phyloP scores from a whole-genome alignment of 2,797 vertebrate species.

The Antrozous pallidus region DNA sequence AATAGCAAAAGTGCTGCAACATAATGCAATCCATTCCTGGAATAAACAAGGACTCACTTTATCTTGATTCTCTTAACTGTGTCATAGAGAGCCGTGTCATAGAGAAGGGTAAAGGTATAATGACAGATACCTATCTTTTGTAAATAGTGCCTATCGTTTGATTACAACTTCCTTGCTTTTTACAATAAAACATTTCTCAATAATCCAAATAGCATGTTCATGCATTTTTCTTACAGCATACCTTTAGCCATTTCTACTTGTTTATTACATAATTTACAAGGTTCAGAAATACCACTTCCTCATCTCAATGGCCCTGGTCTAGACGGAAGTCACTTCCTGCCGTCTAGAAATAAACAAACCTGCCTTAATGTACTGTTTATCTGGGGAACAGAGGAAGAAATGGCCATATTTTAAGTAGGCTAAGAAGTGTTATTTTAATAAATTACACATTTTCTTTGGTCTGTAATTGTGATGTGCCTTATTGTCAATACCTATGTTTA shows the following conservation, averaged over 20 bases:
- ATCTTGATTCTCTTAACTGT: not conserved
- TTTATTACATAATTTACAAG: not conserved
- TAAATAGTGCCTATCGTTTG: not conserved
- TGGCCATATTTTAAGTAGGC: not conserved
- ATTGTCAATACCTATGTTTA: not conserved
- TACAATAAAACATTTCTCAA: not conserved
- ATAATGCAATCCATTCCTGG: not conserved
- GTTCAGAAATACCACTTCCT: not conserved
- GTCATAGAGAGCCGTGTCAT: not conserved
- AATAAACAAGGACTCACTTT: not conserved
- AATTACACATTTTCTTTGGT: conserved; percentile 10
- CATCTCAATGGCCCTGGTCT: not conserved
- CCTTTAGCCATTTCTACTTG: not conserved
- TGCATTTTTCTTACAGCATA: not conserved
- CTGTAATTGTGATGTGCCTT: not conserved
- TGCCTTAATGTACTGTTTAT: not conserved
- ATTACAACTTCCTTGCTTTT: not conserved
- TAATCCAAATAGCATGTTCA: not conserved
- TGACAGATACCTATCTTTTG: not conserved
- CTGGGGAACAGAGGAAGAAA: not conserved
- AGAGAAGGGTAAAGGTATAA: not conserved
- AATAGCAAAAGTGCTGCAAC: not conserved
- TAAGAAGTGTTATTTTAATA: conserved; percentile 24
- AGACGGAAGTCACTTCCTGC: not conserved
- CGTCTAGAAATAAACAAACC: not conserved